Base-by-base conservation (phyloP, 2,888 invertebrate species). In the Drosophila melanosoma region DNA sequence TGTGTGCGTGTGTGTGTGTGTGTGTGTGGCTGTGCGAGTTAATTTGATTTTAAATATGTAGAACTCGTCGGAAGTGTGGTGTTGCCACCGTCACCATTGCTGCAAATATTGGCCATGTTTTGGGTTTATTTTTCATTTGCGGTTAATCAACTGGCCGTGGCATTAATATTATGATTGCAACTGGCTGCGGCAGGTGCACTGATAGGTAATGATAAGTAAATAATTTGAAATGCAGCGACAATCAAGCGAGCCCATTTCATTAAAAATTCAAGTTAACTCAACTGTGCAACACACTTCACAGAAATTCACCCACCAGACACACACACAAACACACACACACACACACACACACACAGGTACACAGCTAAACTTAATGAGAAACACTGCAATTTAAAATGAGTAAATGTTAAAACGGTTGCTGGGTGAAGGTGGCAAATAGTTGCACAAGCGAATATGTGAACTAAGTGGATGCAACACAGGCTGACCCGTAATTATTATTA, bases 41-140 rank as follows among this genome's bases (percentile, higher is more conserved):
- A 90, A 90, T 86, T 88, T 89, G 90, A 86, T 85, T 89, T 86
- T 90, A 86, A 86, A 90, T 85, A 86, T 90, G 76, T 81, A 90
- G 81, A 73, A 53, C 51, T 15, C 63, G 35, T 23, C 12, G 17
- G 11, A 45, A 42, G n/a, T 36, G 63, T n/a, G 36, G 10, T 42
- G 53, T 36, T 51, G 63, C n/a, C 49, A 60, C 33, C 29, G 38
- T 54, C 57, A 54, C 54, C 48, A 53, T 51, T 52, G 48, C 51
- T 49, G 40, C 15, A 45, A 45, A 15, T 63, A 26, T 40, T 56
- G 69, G 42, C 33, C 40, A 23, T 52, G 49, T 35, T 23, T 59
- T 49, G 38, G 3, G 26, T 58, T 54, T 62, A 53, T 57, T 61
- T 72, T 87, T 79, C 66, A 76, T 77, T 87, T 86, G 86, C 72